Conservation (phyloP, 2,113 vertebrate species). For the Notarius quadriscutis region DNA sequence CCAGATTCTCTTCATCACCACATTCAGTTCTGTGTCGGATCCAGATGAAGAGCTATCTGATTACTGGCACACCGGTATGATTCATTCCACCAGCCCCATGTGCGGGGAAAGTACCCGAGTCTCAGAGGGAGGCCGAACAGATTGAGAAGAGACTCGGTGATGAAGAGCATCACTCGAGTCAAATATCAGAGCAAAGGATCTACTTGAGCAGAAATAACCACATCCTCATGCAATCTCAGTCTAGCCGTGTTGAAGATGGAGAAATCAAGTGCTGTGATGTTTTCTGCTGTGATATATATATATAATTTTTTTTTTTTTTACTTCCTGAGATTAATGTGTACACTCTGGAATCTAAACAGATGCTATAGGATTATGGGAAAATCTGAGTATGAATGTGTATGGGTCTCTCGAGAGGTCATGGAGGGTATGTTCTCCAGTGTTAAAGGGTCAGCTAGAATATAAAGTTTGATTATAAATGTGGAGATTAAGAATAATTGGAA, state of each 20-base stretch:
- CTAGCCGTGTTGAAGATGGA: neutral
- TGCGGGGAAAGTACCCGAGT: neutral
- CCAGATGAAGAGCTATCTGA: conserved; percentile 69
- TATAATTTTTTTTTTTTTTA: neutral
- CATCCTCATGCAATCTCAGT: neutral
- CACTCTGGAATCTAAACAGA: neutral
- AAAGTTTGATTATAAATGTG: neutral
- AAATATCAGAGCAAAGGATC: conserved; percentile 31
- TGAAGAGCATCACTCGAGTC: conserved; percentile 9
- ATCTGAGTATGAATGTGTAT: neutral
- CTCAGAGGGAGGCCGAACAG: neutral
- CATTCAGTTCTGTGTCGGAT: conserved; percentile 53
- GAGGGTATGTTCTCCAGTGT: neutral
- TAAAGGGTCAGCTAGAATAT: neutral
- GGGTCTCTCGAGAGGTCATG: neutral
- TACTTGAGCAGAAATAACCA: conserved; percentile 13
- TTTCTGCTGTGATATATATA: neutral
- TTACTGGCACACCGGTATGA: conserved; percentile 60
- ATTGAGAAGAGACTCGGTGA: neutral
- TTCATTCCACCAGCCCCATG: conserved; percentile 18
- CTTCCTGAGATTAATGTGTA: neutral
- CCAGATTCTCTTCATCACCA: conserved; percentile 71
- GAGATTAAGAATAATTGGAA: neutral
- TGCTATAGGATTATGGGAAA: neutral
- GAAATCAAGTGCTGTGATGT: conserved; percentile 2